phyloP scores from a whole-genome alignment of 2,113 vertebrate species.

The Pollimyrus isidori region DNA sequence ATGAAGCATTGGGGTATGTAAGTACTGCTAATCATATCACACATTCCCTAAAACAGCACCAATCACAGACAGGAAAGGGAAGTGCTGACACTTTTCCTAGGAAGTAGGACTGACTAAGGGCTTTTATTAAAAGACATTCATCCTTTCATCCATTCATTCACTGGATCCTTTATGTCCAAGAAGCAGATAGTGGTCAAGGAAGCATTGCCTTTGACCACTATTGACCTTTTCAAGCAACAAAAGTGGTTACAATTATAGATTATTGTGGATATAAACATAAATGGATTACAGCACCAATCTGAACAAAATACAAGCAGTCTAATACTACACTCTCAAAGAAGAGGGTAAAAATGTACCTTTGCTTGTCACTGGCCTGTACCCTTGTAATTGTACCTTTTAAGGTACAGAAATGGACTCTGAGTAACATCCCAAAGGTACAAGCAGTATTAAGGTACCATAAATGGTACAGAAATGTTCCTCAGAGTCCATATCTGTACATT shows the following conservation, averaged over 20 bases:
- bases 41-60: background rate
- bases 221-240: background rate
- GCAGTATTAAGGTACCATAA: no score
- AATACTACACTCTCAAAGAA: background rate
- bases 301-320: background rate
- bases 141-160: background rate
- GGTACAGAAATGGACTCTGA: no score
- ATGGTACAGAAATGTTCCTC: no score
- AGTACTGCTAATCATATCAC: background rate
- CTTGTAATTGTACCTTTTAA: no score
- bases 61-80: conserved; percentile 30
- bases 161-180: background rate
- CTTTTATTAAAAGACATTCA: background rate
- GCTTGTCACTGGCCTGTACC: no score
- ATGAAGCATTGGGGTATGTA: background rate
- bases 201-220: background rate
- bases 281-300: background rate
- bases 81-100: conserved; percentile 39
- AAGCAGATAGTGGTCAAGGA: background rate
- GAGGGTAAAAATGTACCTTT: no score
- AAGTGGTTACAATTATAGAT: background rate
- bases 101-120: background rate
- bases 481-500: no score
- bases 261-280: background rate
- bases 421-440: no score